Base-by-base conservation (phyloP, 2,888 invertebrate genomes). In the Tinea semifulvella region DNA sequence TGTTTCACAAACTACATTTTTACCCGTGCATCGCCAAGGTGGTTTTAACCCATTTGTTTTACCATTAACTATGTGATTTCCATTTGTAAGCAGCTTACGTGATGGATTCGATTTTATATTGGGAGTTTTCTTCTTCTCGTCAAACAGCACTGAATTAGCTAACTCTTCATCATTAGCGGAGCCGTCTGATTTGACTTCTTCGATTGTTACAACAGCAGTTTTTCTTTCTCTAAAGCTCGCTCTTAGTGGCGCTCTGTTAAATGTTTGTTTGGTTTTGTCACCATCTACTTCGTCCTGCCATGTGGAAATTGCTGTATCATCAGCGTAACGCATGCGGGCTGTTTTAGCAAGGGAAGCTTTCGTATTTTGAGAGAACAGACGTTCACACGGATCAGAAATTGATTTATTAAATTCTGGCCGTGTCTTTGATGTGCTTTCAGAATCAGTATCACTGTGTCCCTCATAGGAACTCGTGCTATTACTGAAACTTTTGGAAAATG, bases 381-480 rank as follows among this genome's bases (percentile, higher is more conserved):
- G 71, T 50, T 82, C 80, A 44, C 80, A 77, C 1, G 81, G 75
- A 52, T 80, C 74, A 28, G 26, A 38, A 14, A 27, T 46, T 17
- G 35, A 35, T 56, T 72, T 76, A 19, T 49, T 48, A 40, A 60
- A 62, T 26, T 77, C 76, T 8, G 58, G 45, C 14, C 70, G 60
- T 27, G 63, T 65, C 56, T 68, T 79, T 22, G 61, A 66, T 16
- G 68, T 85, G 49, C 83, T 85, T 49, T 87, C 73, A 2, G 87
- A 87, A 63, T 88, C 87, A 35, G 86, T 86, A 54, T 87, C 87
- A 54, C 87, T 87, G 53, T 85, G 86, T 25, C 84, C 84, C 48
- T 88, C 87, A 52, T 87, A 87, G 4, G 85, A 86, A 53, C 86
- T 86, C 6, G 85, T 84, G 54, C 86, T 87, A 52, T 86, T 84